Percentiles rank a stretch among this genome's conserved stretches.
Conservation (phyloP, 1,140 invertebrate species). For the Zaprionus inermis region DNA sequence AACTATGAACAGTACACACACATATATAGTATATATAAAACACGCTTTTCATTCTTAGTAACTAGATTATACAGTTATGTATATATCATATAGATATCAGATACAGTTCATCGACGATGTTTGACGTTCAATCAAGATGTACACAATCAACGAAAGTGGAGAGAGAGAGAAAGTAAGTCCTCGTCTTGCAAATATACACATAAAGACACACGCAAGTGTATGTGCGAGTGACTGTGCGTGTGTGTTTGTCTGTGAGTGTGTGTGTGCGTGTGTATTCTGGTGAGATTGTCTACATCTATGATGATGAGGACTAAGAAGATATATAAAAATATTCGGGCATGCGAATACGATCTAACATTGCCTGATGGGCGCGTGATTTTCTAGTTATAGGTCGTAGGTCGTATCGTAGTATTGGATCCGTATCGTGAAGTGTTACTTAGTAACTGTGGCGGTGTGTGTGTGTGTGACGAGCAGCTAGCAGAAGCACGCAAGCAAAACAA, state of each 20-base stretch:
- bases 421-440: neutral
- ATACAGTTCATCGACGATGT: neutral
- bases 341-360: constrained; percentile 5
- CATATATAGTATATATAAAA: neutral
- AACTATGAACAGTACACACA: constrained; percentile 1
- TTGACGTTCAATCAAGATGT: neutral
- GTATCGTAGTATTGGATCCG: constrained; percentile 1
- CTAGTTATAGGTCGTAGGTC: neutral
- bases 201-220: constrained; percentile 12
- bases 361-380: neutral
- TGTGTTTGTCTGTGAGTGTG: neutral
- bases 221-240: neutral
- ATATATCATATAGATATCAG: constrained; percentile 12
- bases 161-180: neutral
- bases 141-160: neutral
- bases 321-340: neutral
- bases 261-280: neutral
- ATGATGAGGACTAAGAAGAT: neutral
- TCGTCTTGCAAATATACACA: constrained; percentile 5
- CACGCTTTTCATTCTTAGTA: constrained; percentile 19
- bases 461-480: constrained; percentile 37
- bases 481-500: constrained; percentile 42
- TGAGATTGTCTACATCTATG: neutral
- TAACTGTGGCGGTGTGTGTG: neutral
- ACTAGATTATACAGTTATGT: neutral